phyloP scores from a whole-genome alignment of 2,888 invertebrate genomes.

The Polydrusus tereticollis region DNA sequence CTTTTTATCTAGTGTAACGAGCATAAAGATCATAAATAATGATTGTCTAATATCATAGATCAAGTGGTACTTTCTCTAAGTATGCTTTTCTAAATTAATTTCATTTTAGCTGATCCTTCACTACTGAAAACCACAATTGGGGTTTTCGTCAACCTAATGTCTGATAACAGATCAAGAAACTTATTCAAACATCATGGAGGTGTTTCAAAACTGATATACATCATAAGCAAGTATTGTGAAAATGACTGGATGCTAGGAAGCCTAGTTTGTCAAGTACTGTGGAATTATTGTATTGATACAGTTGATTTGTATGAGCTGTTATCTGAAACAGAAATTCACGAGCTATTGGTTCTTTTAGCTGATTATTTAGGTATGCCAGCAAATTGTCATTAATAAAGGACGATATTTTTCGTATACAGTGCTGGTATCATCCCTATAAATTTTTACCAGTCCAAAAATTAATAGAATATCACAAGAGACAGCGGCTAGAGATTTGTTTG shows the following conservation, averaged over 20 bases:
- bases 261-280: conserved; percentile 81
- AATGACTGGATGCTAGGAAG: conserved; percentile 79
- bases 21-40: too few relatives aligned
- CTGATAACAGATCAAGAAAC: conserved; percentile 70
- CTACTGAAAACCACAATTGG: conserved; percentile 84
- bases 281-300: conserved; percentile 77
- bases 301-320: conserved; percentile 68
- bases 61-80: too few relatives aligned
- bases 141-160: conserved; percentile 84
- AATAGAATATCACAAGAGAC: too few relatives aligned
- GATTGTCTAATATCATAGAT: too few relatives aligned
- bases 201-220: conserved; percentile 69
- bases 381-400: too few relatives aligned
- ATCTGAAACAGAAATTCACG: conserved; percentile 69
- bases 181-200: conserved; percentile 71
- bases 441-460: too few relatives aligned
- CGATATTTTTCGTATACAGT: conserved; percentile 4
- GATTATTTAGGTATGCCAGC: conserved; percentile 69
- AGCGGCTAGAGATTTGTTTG: too few relatives aligned
- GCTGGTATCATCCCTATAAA: too few relatives aligned
- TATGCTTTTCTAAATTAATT: too few relatives aligned
- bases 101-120: conserved; percentile 72
- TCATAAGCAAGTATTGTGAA: conserved; percentile 72
- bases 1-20: background rate
- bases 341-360: conserved; percentile 69